Percentiles rank a stretch among this genome's conserved stretches.
Evolutionary conservation across 2,888 invertebrate species (phyloP).

Genomic region (Nomada fabriciana): DNA sequence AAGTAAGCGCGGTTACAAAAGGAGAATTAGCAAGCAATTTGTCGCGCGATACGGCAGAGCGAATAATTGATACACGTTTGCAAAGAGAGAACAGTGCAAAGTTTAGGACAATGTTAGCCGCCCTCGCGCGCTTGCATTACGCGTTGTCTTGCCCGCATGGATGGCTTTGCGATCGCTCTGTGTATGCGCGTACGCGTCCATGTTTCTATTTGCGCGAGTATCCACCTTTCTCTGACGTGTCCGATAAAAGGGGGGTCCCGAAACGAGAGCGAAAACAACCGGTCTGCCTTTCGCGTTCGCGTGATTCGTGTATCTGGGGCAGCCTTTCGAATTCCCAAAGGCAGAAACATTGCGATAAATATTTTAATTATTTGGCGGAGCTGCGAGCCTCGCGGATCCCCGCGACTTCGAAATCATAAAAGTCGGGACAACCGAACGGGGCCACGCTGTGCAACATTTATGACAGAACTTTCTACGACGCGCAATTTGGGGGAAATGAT

Average conservation of each 20-base stretch:
- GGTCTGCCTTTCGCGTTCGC: background rate
- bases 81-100: conserved; percentile 71
- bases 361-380: conserved; percentile 9
- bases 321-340: background rate
- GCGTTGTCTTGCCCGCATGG: conserved; percentile 53
- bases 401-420: conserved; percentile 39
- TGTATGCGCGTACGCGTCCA: background rate
- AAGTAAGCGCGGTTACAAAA: conserved; percentile 48
- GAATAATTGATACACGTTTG: conserved; percentile 61
- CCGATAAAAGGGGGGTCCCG: conserved; percentile 56
- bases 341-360: background rate
- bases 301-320: conserved; percentile 1
- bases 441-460: conserved; percentile 3
- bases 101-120: conserved; percentile 69
- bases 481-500: conserved; percentile 31
- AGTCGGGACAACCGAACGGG: background rate
- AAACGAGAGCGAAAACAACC: conserved; percentile 31
- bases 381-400: background rate
- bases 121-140: conserved; percentile 51
- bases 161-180: conserved; percentile 44
- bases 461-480: conserved; percentile 6
- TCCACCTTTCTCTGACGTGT: conserved; percentile 12
- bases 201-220: conserved; percentile 5
- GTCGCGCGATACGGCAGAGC: conserved; percentile 42
- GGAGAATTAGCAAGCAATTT: conserved; percentile 63